Base-by-base conservation (phyloP, 2,113 vertebrate genomes). In the Heloderma charlesbogerti region DNA sequence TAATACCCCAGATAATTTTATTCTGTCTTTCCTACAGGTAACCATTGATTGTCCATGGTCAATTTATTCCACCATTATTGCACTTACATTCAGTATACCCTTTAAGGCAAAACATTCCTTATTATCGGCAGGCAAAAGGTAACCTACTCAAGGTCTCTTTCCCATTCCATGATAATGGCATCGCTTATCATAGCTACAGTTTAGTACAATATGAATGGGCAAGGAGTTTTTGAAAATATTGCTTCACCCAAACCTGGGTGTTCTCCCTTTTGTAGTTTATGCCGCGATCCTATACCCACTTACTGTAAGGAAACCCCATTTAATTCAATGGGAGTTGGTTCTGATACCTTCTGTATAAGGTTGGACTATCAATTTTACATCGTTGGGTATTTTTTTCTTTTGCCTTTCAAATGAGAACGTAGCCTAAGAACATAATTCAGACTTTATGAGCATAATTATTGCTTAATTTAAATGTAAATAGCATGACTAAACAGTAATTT, bases 31-130 rank as follows among this genome's bases (percentile, higher is more conserved):
- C 94, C 37, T 84, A 51, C 97, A 99, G 99, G 98, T 99, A 94
- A 99, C 99, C 18, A 98, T 99, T 4, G 99, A 99, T 95, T 99
- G 99, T 92, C 99, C 99, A 0, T 99, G 99, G 99, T 99, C 99
- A 0, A 99, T 99, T 95, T 99, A 99, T 96, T 99, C 99, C 93
- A 99, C 98, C 0, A 98, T 99, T 94, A 97, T 99, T 29, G 97
- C 99, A 0, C 98, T 99, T 95, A 99, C 98, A 4, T 99, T 99
- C 97, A 98, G 98, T 91, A 97, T 99, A 93, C 99, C 99, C 90
- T 99, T 99, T 93, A 98, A 97, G 95, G 98, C 99, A 94, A 98
- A 98, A 57, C 99, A 99, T 96, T 96, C 98, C 1, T 96, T 99
- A 92, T 97, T 99, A 83, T 99, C 99, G 43, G 97, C 99, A 75